Conservation (phyloP, 2,888 invertebrate genomes). For the Bedellia somnulentella region DNA sequence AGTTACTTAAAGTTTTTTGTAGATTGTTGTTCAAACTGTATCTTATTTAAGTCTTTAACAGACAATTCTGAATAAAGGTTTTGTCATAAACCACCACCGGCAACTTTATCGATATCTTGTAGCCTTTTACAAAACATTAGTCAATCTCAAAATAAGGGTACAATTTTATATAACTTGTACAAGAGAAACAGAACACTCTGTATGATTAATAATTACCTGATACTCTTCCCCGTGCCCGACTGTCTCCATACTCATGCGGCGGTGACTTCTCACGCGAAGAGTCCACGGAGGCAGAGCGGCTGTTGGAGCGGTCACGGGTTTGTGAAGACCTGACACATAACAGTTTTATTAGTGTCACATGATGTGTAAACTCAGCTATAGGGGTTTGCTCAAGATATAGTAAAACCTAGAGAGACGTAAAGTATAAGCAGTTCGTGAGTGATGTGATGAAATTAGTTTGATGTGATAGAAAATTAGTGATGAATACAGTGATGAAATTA, state of each 20-base stretch:
- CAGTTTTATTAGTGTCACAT: slow-evolving; percentile 5
- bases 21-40: too few species aligned
- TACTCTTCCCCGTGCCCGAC: slow-evolving; percentile 32
- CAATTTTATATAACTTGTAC: too few species aligned
- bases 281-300: slow-evolving; percentile 53
- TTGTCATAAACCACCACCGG: background rate
- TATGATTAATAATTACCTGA: slow-evolving; percentile 26
- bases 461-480: too few species aligned
- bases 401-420: too few species aligned
- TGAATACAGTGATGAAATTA: too few species aligned
- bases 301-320: slow-evolving; percentile 68
- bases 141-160: too few species aligned
- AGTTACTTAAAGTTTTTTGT: too few species aligned
- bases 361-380: slow-evolving; percentile 5
- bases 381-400: too few species aligned
- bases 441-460: too few species aligned
- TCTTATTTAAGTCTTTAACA: too few species aligned
- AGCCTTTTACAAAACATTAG: background rate
- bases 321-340: slow-evolving; percentile 50
- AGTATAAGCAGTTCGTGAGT: too few species aligned
- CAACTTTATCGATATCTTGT: background rate
- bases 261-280: slow-evolving; percentile 46
- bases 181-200: background rate
- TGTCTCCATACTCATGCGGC: slow-evolving; percentile 39
- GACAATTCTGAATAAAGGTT: too few species aligned